Base-by-base conservation (phyloP, 2,888 invertebrate species). In the Microctonus brassicae region DNA sequence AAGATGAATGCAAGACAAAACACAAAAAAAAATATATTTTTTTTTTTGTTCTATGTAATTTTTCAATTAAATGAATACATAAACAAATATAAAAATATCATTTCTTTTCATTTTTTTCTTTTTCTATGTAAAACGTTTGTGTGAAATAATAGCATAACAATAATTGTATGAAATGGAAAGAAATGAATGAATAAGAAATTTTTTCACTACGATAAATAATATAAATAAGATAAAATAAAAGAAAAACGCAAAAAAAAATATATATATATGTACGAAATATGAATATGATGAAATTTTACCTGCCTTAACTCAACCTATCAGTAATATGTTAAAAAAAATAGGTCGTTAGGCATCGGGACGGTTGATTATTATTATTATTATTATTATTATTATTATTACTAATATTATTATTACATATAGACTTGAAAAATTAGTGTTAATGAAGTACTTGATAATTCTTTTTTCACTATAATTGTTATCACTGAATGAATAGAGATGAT, bases 301-400 rank as follows among this genome's bases (percentile, higher is more conserved):
- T 74, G 78, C 78, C 79, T 78, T 74, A 75, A 78, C 76, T 72
- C 42, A 72, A 73, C 76, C 77, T 79, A 77, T 75, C 34, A 76
- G 75, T 74, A 76, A 77, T 77, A 79, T 77, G 77, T 79, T 79
- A 71, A 76, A 74, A 65, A 67, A 52, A 72, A 77, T 75, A 73
- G 76, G 70, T 69, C 52, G 70, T 75, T 70, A 62, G 76, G 74
- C 75, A 60, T 75, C 33, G 67, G 52, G 47, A 20, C 65, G 20
- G 64, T 70, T 72, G 52, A 64, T 52, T 63, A 69, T 71, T 3
- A 29, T 29, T 3, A 5, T 7, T 29, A 29, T 29, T 5, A 29
- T 29, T 29, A 29, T 29, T 29, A 29, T 29, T 29, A 29, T 29
- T 29, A 29, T 29, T 29, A 68, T 39, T 47, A 58, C 26, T 17